Evolutionary conservation across 2,888 invertebrate species (phyloP), one percentile per base, ranked within the genome.

Genomic region (Tigriopus californicus): DNA sequence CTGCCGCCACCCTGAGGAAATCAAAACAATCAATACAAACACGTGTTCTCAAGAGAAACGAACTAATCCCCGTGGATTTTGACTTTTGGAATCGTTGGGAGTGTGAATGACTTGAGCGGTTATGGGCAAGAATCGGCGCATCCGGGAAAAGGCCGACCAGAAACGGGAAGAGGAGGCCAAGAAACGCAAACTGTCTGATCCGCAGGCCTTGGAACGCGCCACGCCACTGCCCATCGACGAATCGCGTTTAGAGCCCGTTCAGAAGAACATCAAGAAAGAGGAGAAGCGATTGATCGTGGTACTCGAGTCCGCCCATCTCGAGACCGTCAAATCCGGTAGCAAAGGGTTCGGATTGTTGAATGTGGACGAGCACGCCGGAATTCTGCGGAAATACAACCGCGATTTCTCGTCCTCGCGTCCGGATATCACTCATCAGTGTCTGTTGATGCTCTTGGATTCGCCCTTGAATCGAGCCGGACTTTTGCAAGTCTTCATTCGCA

Each of bases 361-460:
- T 68, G 90, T 90, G 72, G 95, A 97, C 70, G 91, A 92, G 68
- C 95, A 97, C 71, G 77, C 79, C 24, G 75, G 79, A 64, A 82
- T 91, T 62, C 75, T 94, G 64, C 82, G 83, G 64, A 92, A 86
- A 70, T 83, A 85, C 70, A 83, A 86, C 65, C 77, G 89, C 61
- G 88, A 92, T 66, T 83, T 86, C 0, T 85, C 88, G 0, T 79
- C 84, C 1, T 91, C 89, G 67, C 77, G 98, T 40, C 98, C 98
- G 0, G 98, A 99, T 68, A 98, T 99, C 62, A 81, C 89, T 0
- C 97, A 99, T 71, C 97, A 97, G 71, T 97, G 95, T 69, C 75
- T 99, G 15, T 75, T 98, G 1, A 98, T 97, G 94, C 75, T 98
- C 53, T 82, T 97, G 75, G 97, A 99, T 70, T 94, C 94, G 62